Conservation (phyloP, 2,797 vertebrate species). For the Sebastes nivosus region DNA sequence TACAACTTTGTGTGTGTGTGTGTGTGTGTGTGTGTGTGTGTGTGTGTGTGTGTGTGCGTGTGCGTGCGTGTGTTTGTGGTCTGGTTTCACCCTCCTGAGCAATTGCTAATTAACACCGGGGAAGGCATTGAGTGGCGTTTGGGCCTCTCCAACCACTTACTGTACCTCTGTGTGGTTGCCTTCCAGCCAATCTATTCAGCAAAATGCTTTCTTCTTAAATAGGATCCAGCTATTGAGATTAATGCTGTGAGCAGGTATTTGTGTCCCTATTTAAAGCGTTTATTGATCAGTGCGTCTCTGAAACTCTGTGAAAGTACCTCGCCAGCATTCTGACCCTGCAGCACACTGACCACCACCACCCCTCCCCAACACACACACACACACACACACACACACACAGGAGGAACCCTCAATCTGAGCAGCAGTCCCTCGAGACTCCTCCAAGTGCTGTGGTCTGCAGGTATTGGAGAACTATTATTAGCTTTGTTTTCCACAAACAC, state of each 20-base stretch:
- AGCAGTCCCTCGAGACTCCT: conserved; percentile 44
- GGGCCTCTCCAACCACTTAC: conserved; percentile 46
- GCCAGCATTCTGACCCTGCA: conserved; percentile 72
- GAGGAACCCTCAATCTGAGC: conserved; percentile 51
- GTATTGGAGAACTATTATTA: conserved; percentile 61
- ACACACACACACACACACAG: conserved; percentile 2
- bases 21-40: not conserved
- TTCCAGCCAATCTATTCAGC: conserved; percentile 66
- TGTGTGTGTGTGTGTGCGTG: not conserved
- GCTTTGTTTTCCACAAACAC: conserved; percentile 53
- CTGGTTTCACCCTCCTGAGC: conserved; percentile 21
- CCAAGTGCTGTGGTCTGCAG: conserved; percentile 69
- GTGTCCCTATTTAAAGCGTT: conserved; percentile 79
- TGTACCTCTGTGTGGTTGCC: conserved; percentile 32
- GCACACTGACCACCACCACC: conserved; percentile 39
- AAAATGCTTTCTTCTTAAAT: conserved; percentile 68
- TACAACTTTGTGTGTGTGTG: not conserved
- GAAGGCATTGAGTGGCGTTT: conserved; percentile 37
- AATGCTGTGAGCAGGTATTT: conserved; percentile 78
- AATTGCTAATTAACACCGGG: conserved; percentile 48
- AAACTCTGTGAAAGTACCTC: conserved; percentile 78
- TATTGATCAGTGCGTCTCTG: conserved; percentile 73
- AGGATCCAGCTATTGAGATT: conserved; percentile 74
- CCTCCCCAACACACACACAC: conserved; percentile 12
- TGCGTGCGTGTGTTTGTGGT: conserved; percentile 5